These are phyloP conservation scores for Clitarchus hookeri DNA, from an alignment of 2,888 invertebrate genomes.

Conservation along the genomic window DNA sequence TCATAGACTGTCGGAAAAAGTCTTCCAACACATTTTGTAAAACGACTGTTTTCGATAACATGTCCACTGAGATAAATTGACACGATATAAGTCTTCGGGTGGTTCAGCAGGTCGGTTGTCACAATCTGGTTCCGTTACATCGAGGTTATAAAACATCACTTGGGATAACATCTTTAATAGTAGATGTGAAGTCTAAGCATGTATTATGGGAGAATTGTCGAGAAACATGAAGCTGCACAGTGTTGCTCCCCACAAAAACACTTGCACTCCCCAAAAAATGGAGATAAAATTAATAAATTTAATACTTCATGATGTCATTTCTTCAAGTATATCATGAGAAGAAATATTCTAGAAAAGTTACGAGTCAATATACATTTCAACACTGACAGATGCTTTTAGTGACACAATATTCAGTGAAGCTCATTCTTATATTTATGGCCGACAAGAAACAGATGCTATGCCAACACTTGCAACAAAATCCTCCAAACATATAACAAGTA, in stretches of 20 bases:
- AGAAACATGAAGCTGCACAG: neutral
- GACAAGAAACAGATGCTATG: neutral
- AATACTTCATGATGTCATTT: neutral
- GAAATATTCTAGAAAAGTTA: neutral
- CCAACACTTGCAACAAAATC: neutral
- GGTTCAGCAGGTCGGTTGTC: neutral
- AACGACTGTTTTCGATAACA: neutral
- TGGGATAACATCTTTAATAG: neutral
- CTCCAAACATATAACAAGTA: neutral
- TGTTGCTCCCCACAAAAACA: neutral
- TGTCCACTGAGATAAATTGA: neutral
- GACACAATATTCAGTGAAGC: neutral
- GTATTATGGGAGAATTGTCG: neutral
- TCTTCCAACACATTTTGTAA: neutral
- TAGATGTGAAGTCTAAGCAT: neutral
- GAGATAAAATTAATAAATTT: neutral
- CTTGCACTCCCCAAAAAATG: neutral
- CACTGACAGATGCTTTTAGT: neutral
- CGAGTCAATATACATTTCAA: neutral
- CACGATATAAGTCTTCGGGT: neutral
- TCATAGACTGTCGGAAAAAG: neutral
- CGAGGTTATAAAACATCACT: neutral
- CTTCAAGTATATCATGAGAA: neutral
- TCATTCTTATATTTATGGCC: neutral
- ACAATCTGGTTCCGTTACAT: conserved; percentile 8